Conservation (phyloP, 2,888 invertebrate genomes). For the Apeira syringaria region DNA sequence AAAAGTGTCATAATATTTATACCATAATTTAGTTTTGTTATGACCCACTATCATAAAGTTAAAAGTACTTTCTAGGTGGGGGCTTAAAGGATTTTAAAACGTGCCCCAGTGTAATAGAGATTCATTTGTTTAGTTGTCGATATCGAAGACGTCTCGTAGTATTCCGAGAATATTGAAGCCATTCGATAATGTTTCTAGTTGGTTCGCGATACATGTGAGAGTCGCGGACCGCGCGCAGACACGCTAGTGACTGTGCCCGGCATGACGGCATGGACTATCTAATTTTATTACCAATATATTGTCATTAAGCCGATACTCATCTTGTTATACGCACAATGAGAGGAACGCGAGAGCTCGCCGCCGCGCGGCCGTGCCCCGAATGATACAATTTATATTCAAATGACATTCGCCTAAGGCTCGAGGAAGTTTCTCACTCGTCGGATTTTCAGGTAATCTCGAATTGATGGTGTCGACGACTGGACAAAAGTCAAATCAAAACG, state of each 20-base stretch:
- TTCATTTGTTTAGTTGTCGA: slow-evolving; percentile 48
- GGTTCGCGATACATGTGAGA: slow-evolving; percentile 79
- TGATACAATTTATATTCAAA: slow-evolving; percentile 81
- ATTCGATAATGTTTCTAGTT: slow-evolving; percentile 80
- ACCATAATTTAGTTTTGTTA: slow-evolving; percentile 78
- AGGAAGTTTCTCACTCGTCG: slow-evolving; percentile 79
- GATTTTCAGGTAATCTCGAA: slow-evolving; percentile 77
- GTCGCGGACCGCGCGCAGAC: slow-evolving; percentile 50
- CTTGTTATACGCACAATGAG: slow-evolving; percentile 83
- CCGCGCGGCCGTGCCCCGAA: slow-evolving; percentile 44
- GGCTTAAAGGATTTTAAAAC: slow-evolving; percentile 48
- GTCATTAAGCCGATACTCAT: slow-evolving; percentile 84
- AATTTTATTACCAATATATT: slow-evolving; percentile 84
- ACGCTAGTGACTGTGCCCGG: slow-evolving; percentile 61
- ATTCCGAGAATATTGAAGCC: slow-evolving; percentile 62
- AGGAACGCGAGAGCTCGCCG: slow-evolving; percentile 62
- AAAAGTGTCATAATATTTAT: slow-evolving; percentile 82
- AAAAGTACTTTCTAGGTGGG: slow-evolving; percentile 63
- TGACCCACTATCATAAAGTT: slow-evolving; percentile 73
- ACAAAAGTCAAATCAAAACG: slow-evolving; percentile 49
- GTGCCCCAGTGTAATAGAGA: slow-evolving; percentile 56
- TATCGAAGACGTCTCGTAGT: slow-evolving; percentile 51
- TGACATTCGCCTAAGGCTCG: slow-evolving; percentile 74
- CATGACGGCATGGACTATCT: slow-evolving; percentile 80
- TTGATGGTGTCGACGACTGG: slow-evolving; percentile 67